Percentiles rank a stretch among this genome's conserved stretches.
phyloP scores from a whole-genome alignment of 2,888 invertebrate genomes.

The Crepidodera aurea region DNA sequence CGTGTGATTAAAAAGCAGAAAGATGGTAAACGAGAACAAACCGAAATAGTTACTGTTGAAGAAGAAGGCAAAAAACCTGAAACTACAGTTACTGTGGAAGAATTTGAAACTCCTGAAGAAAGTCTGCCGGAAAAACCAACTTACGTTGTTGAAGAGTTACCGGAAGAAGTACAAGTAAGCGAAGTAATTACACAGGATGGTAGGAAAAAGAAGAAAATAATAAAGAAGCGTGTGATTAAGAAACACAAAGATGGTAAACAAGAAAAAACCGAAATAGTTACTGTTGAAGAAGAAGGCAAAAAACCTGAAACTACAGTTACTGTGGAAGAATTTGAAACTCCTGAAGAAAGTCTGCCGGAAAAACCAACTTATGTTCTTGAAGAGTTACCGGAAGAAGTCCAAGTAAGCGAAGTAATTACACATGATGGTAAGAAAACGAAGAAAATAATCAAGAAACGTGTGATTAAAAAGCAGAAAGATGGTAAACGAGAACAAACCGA shows the following conservation, averaged over 20 bases:
- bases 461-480: slow-evolving; percentile 43
- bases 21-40: slow-evolving; percentile 52
- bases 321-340: slow-evolving; percentile 50
- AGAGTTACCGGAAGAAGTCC: slow-evolving; percentile 49
- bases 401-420: slow-evolving; percentile 34
- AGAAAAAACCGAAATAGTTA: slow-evolving; percentile 61
- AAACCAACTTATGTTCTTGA: slow-evolving; percentile 36
- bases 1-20: slow-evolving; percentile 61
- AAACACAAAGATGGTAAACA: slow-evolving; percentile 59
- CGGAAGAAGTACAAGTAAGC: slow-evolving; percentile 55
- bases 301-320: slow-evolving; percentile 57
- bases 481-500: slow-evolving; percentile 50
- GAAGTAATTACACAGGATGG: slow-evolving; percentile 44
- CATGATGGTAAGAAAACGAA: slow-evolving; percentile 45
- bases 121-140: slow-evolving; percentile 38
- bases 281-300: slow-evolving; percentile 59
- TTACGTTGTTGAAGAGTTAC: slow-evolving; percentile 54
- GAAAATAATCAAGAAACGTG: slow-evolving; percentile 42
- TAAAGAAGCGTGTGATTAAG: slow-evolving; percentile 59
- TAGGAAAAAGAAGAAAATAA: slow-evolving; percentile 47
- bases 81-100: slow-evolving; percentile 35
- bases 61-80: slow-evolving; percentile 54
- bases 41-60: slow-evolving; percentile 52
- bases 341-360: slow-evolving; percentile 50
- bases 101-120: slow-evolving; percentile 23